A percentile compares a stretch with the other conserved stretches of the same genome.
These are phyloP conservation scores for Aldrovandia affinis DNA, from an alignment of 2,797 vertebrate species.

Conservation along the genomic window DNA sequence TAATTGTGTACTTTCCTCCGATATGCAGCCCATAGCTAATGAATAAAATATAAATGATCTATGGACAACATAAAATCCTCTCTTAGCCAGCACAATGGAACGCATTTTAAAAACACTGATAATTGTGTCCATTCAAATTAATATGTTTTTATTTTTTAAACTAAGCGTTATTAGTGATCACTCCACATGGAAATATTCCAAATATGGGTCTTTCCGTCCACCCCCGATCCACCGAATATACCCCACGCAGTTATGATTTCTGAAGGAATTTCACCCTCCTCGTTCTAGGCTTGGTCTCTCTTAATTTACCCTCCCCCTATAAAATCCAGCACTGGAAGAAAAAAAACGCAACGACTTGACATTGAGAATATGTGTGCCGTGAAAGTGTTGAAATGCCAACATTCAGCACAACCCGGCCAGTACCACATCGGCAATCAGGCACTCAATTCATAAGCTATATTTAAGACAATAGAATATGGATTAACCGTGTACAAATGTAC, in stretches of 20 bases:
- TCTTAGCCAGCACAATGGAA: neutral
- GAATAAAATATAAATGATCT: neutral
- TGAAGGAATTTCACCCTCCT: constrained; percentile 39
- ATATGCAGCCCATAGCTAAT: neutral
- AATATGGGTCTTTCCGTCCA: neutral
- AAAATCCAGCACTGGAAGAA: constrained; percentile 4
- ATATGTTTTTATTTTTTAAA: neutral
- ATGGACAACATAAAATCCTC: neutral
- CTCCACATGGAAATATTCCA: constrained; percentile 23
- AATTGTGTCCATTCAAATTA: neutral
- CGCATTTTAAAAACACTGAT: neutral
- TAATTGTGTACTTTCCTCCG: neutral
- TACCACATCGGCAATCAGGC: neutral
- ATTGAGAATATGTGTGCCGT: constrained; percentile 51
- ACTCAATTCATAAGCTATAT: neutral
- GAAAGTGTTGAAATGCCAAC: constrained; percentile 33
- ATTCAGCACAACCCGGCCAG: constrained; percentile 18
- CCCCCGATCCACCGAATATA: neutral
- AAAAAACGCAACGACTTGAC: constrained; percentile 56
- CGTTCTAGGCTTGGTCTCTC: constrained; percentile 22
- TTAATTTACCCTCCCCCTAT: constrained; percentile 18
- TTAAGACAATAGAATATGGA: neutral
- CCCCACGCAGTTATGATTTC: neutral
- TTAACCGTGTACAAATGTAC: neutral
- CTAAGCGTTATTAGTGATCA: neutral